Conservation (phyloP, 2,113 vertebrate genomes). For the Procavia capensis region DNA sequence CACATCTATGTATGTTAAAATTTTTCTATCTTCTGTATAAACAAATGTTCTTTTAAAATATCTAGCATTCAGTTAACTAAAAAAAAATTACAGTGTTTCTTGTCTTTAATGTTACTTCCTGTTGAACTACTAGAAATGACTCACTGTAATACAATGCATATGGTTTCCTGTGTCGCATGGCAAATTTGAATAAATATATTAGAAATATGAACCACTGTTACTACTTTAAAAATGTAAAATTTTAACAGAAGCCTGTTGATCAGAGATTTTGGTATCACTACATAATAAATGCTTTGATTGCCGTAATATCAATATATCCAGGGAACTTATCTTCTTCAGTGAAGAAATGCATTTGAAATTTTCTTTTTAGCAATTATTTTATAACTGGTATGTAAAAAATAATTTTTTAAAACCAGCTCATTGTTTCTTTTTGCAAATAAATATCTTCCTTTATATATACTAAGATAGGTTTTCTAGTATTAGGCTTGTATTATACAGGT, state of each 20-base stretch:
- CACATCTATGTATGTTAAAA: background rate
- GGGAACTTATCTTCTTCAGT: background rate
- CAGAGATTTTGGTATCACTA: slow-evolving; percentile 55
- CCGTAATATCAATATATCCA: background rate
- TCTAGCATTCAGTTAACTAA: background rate
- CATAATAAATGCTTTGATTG: slow-evolving; percentile 49
- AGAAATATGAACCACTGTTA: background rate
- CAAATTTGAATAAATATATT: background rate
- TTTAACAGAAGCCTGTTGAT: slow-evolving; percentile 26
- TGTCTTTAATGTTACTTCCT: slow-evolving; percentile 40
- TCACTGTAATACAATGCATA: slow-evolving; percentile 39
- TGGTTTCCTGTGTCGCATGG: background rate
- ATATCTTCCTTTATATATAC: background rate
- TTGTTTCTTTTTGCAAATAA: background rate
- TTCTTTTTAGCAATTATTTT: slow-evolving; percentile 28
- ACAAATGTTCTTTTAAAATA: slow-evolving; percentile 20
- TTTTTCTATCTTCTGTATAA: slow-evolving; percentile 31
- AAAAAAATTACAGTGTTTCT: background rate
- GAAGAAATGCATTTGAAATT: slow-evolving; percentile 36
- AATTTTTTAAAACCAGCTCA: background rate
- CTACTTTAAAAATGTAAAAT: slow-evolving; percentile 52
- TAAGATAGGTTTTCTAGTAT: slow-evolving; percentile 41
- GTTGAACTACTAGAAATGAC: slow-evolving; percentile 24
- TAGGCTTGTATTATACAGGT: background rate
- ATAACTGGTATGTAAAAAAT: background rate